Evolutionary conservation across 2,888 invertebrate species (phyloP), one percentile per base, ranked within the genome.

Genomic region (Ophion costatus): DNA sequence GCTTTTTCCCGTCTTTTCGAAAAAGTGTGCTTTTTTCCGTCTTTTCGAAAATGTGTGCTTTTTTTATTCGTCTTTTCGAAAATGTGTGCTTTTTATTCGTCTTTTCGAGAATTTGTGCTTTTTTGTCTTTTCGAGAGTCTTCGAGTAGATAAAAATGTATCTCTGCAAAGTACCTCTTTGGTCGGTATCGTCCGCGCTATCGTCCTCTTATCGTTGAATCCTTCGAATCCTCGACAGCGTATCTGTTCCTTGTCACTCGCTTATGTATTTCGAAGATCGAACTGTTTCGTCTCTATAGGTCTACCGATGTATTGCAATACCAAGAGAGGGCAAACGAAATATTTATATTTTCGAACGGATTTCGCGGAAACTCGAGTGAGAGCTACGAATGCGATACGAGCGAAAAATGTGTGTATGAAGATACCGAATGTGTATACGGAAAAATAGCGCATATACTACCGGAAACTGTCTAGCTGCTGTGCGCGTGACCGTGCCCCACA

Each of bases 401-500:
- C 20, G 24, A 24, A 24, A 61, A 61, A 51, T 71, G 45, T 42
- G 67, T 57, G 59, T 22, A 17, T 59, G 7, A 11, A 10, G 5
- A 76, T 51, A 42, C 29, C 29, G 29, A 29, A 42, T 70, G 20
- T 45, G 57, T 67, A 57, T 80, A 59, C 29, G 17, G 11, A 57
- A 57, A 57, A 38, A 73, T 70, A 29, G 61, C 11, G 14, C 17
- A 45, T n/a, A 56, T 17, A 78, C 45, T 56, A 88, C 87, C 87
- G 87, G 87, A 88, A 88, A 88, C 87, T 82, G 70, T 82, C 80
- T 85, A 74, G 82, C 85, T 92, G 90, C 90, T 92, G 92, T 89
- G 90, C 91, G 93, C 93, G 93, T 93, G 92, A 93, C 92, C 93
- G 93, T 93, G 93, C 92, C 93, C 93, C 93, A 93, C 92, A 93